Base-by-base conservation (phyloP, 2,797 vertebrate genomes). In the Cheirogaleus major region DNA sequence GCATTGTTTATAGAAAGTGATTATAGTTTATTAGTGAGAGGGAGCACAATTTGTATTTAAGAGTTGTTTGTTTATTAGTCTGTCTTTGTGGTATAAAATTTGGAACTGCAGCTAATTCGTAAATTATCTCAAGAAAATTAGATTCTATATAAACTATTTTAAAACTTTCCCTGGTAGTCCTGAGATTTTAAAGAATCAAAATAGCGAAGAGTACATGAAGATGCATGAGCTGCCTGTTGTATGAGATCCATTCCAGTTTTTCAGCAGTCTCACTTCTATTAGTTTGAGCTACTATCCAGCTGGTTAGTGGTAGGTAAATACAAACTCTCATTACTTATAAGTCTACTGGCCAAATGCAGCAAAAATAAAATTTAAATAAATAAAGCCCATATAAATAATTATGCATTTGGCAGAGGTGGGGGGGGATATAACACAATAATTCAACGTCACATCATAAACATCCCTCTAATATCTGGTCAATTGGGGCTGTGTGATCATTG, bases 341-440 rank as follows among this genome's bases (percentile, higher is more conserved):
- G 12, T 15, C 57, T 70, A 4, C 14, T 75, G 9, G 23, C 43
- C 63, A 93, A 94, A 78, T 61, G 35, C n/a, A 89, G 20, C 30
- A 82, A 89, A 92, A 87, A 87, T 67, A 3, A 83, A 92, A 81
- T 88, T 86, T 89, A 80, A 94, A 70, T 63, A 14, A 89, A 67
- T 27, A 91, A 91, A 94, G 81, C 1, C 7, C 13, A 23, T 27
- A n/a, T 75, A 90, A 90, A 38, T 59, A 79, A 88, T 65, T 50
- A 83, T 8, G 4, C 23, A 38, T 45, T 89, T 73, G 20, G 32
- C 10, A 45, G 13, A 25, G 15, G 41, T 41, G 25, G 14, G 23
- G 45, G 8, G 20, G 9, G 9, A 20, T 45, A 4, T 82, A 82
- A 63, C 14, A 27, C 32, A 52, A 12, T 89, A 73, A 81, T 52